Evolutionary conservation across 1,140 invertebrate genomes (phyloP), one percentile per base, ranked within the genome.

Genomic region (Delia radicum): DNA sequence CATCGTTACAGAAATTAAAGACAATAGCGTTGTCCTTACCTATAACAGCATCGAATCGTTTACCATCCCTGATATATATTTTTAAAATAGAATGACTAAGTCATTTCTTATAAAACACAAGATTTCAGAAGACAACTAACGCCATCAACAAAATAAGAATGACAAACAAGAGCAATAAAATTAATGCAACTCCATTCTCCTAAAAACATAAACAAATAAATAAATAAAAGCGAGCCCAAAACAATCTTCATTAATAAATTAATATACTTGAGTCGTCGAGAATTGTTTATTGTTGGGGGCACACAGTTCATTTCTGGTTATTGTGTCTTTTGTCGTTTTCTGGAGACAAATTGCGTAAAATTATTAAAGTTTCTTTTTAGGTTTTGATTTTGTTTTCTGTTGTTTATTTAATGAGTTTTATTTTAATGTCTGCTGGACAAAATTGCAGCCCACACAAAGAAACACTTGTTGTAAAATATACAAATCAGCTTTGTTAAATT

Each of bases 291-390:
- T 65, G 27, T 15, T 6, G n/a, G 61, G 1, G 7, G 62, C 27
- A n/a, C n/a, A n/a, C n/a, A n/a, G n/a, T n/a, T n/a, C n/a, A n/a
- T n/a, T 65, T 26, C 2, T 28, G 24, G 1, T 33, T 12, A 26
- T n/a, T 65, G 62, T 69, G 29, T 2, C 28, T 33, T 69, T 69
- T 65, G n/a, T 61, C 27, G 6, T 18, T 69, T 28, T 21, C 24
- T 12, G 18, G 5, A n/a, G 29, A 69, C 65, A 69, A 69, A 69
- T 69, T 69, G 65, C 65, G 65, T 69, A 69, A 69, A 69, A 69
- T 33, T 18, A 33, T 31, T 69, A 21, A 37, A 37, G 18, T 69
- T n/a, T 24, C 28, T 12, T 28, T 37, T 31, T 69, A 18, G 18
- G 7, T 31, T 1, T 15, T 67, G 28, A 31, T 31, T 67, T 67